Evolutionary conservation across 2,113 vertebrate genomes (phyloP).

Genomic region (Odocoileus virginianus): DNA sequence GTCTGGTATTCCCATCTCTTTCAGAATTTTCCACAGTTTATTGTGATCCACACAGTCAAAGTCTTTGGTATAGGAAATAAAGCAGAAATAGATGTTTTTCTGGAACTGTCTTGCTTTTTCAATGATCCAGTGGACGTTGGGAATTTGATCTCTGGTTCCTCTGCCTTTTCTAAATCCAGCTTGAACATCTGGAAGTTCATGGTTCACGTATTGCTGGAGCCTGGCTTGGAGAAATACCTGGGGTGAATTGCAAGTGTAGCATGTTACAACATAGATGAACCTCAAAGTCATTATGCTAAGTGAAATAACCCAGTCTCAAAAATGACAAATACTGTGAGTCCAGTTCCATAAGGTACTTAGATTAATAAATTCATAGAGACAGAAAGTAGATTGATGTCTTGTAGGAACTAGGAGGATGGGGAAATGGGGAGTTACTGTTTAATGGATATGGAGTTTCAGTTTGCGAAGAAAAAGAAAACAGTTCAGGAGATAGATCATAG

Average conservation of each 20-base stretch:
- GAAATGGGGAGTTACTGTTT: neutral
- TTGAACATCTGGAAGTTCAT: neutral
- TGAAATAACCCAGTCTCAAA: neutral
- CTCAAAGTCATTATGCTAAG: neutral
- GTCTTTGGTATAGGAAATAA: neutral
- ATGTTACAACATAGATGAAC: neutral
- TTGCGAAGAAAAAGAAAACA: neutral
- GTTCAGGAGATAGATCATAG: neutral
- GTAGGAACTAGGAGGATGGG: neutral
- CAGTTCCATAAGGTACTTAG: neutral
- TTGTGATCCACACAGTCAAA: neutral
- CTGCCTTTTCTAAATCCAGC: neutral
- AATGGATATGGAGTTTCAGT: neutral
- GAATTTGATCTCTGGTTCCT: neutral
- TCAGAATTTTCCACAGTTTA: neutral
- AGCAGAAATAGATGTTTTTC: neutral
- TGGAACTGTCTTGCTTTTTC: neutral
- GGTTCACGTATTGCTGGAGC: neutral
- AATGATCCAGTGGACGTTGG: fast-evolving
- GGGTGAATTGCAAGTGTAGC: neutral
- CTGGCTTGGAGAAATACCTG: neutral
- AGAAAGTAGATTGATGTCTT: neutral
- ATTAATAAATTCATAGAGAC: neutral
- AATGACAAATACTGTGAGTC: neutral
- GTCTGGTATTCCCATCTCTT: neutral